Evolutionary conservation across 2,113 vertebrate genomes (phyloP).

Genomic region (Rhea americana): DNA sequence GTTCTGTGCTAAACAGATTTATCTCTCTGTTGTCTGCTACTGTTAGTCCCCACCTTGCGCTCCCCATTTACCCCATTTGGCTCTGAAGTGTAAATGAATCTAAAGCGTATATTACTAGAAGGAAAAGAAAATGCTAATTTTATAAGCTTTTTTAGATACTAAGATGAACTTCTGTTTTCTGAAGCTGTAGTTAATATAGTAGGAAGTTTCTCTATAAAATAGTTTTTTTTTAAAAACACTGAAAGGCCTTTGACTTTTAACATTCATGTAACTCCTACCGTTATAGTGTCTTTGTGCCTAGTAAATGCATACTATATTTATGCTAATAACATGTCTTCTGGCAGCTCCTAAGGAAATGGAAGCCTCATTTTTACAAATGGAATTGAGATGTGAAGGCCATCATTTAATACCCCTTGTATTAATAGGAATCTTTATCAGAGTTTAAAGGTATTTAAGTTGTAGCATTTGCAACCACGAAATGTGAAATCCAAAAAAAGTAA

Average conservation of each 20-base stretch:
- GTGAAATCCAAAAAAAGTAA: not conserved
- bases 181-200: not conserved
- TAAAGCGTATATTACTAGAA: not conserved
- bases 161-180: not conserved
- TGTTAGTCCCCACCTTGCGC: not conserved
- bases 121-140: not conserved
- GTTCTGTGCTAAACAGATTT: not conserved
- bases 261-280: accelerated
- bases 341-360: not conserved
- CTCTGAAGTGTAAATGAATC: not conserved
- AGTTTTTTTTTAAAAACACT: too few relatives aligned
- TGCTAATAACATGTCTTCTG: not conserved
- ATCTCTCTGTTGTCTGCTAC: not conserved
- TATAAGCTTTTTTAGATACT: not conserved
- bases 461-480: not conserved
- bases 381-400: not conserved
- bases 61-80: not conserved
- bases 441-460: not conserved
- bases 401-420: not conserved
- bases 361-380: not conserved
- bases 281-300: not conserved
- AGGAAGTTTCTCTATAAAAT: not conserved
- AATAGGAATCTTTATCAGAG: not conserved
- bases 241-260: not conserved
- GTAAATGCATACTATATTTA: not conserved